Conservation (phyloP, 1,140 invertebrate species). For the Brachionus asplanchnoidis region DNA sequence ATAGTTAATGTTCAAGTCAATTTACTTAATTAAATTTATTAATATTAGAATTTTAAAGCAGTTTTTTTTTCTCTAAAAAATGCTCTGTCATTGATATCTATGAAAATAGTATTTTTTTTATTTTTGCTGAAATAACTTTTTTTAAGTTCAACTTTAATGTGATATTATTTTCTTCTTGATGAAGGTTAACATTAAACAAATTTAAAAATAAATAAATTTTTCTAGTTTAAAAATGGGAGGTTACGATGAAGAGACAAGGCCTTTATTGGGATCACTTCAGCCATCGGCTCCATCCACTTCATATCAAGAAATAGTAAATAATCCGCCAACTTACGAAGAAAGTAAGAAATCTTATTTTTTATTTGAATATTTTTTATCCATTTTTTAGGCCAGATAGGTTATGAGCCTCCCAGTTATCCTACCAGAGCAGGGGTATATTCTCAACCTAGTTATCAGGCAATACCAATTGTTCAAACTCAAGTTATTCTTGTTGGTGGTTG, state of each 20-base stretch:
- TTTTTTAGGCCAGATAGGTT: background rate
- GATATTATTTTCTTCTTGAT: background rate
- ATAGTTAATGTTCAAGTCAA: too few relatives aligned
- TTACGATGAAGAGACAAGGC: background rate
- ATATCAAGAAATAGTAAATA: background rate
- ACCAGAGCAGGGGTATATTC: background rate
- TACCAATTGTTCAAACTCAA: conserved; percentile 54
- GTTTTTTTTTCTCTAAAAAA: too few relatives aligned
- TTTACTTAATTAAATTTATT: too few relatives aligned
- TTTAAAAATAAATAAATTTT: background rate
- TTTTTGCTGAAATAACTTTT: too few relatives aligned
- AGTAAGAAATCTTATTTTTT: background rate
- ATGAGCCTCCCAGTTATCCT: background rate
- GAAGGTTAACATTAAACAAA: background rate
- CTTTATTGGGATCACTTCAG: background rate
- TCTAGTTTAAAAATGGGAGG: background rate
- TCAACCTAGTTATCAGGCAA: conserved; percentile 46
- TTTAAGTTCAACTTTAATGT: too few relatives aligned
- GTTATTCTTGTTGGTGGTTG: conserved; percentile 72
- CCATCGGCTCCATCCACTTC: background rate
- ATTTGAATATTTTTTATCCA: background rate
- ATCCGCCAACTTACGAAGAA: conserved; percentile 4
- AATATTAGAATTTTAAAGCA: too few relatives aligned
- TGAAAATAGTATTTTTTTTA: too few relatives aligned
- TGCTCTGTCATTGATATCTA: too few relatives aligned